Base-by-base conservation (phyloP, 2,113 vertebrate species). In the Burhinus bistriatus region DNA sequence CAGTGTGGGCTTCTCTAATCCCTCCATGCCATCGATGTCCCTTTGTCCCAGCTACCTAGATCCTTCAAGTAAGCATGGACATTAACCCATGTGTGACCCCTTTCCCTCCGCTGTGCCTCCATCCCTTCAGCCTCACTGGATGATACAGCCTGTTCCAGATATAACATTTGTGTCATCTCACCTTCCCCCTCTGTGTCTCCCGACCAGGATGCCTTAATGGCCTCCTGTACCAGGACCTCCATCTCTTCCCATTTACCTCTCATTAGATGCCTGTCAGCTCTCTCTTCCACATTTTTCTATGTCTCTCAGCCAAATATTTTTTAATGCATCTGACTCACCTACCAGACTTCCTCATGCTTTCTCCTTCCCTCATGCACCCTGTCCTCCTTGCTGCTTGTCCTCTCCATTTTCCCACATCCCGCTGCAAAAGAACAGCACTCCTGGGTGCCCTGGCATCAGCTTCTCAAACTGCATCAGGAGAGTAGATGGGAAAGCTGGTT, bases 391-490 rank as follows among this genome's bases (percentile, higher is more conserved):
- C 59, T 66, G 42, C 26, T 80, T 76, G 9, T 49, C 11, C n/a
- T 70, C n/a, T 66, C 18, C 4, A 11, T 68, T 93, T 89, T 81
- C 36, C 51, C 29, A 66, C 16, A 7, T 70, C 16, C 23, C 2
- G 9, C 36, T 77, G 51, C 42, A 73, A 64, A 17, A 42, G 9
- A 87, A 64, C 32, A 65, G 59, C 25, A 75, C 21, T 76, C 45
- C 45, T 1, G 1, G 47, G 10, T 42, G 58, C 55, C 26, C 0
- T 2, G 44, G 61, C 38, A 65, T 15, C 2, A 5, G 57, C 61
- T 84, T 91, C 27, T n/a, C 47, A 77, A 83, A 61, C 12, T 18
- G 15, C 40, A 36, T 15, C 1, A 1, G 40, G 14, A 76, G 22
- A 75, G 18, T 68, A 57, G 30, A 7, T 29, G 9, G 10, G 52